phyloP scores from a whole-genome alignment of 1,140 invertebrate genomes.

The Patella vulgata region DNA sequence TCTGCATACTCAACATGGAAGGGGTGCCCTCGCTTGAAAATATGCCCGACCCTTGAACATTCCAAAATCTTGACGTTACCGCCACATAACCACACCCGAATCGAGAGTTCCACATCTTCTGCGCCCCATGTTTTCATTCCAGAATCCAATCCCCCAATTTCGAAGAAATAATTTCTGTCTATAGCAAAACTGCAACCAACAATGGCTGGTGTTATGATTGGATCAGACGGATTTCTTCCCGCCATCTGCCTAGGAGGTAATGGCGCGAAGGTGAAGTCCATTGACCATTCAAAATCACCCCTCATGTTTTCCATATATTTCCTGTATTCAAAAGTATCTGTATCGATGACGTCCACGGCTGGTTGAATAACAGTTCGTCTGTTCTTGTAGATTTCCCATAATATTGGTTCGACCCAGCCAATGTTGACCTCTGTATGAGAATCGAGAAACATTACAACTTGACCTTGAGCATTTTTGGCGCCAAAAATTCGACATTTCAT shows the following conservation, averaged over 20 bases:
- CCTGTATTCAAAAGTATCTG: constrained; percentile 90
- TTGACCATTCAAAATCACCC: constrained; percentile 97
- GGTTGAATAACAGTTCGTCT: constrained; percentile 82
- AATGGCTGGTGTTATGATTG: constrained; percentile 84
- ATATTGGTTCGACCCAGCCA: constrained; percentile 92
- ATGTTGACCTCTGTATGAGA: constrained; percentile 95
- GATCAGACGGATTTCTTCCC: constrained; percentile 2
- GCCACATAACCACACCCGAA: constrained; percentile 97
- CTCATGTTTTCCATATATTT: constrained; percentile 66
- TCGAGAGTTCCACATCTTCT: constrained; percentile 96
- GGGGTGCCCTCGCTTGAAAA: constrained; percentile 72
- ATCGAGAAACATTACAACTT: constrained; percentile 95
- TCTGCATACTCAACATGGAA: constrained; percentile 9
- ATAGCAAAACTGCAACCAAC: constrained; percentile 96
- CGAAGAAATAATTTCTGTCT: constrained; percentile 84
- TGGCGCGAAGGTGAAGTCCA: constrained; percentile 82
- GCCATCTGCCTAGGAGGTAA: constrained; percentile 78
- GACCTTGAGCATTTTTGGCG: constrained; percentile 82
- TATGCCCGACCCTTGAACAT: constrained; percentile 95
- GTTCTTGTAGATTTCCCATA: constrained; percentile 76
- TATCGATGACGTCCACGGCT: constrained; percentile 96
- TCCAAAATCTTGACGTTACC: constrained; percentile 92
- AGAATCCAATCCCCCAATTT: constrained; percentile 74
- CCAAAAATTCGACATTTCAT: constrained; percentile 90
- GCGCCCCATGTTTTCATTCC: constrained; percentile 84